Evolutionary conservation across 2,888 invertebrate genomes (phyloP).

Genomic region (Nomada lathburiana): DNA sequence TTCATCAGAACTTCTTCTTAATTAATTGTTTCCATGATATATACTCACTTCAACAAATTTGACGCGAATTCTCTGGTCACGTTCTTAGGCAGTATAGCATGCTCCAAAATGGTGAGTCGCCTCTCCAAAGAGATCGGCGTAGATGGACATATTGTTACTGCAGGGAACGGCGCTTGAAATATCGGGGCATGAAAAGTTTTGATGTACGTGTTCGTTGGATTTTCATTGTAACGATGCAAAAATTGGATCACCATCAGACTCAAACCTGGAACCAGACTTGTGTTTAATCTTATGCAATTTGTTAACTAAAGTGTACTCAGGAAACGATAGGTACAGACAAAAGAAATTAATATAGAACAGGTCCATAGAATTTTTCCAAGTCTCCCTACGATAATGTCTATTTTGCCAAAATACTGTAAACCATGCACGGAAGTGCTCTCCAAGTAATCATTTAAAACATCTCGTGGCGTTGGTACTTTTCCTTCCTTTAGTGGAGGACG

Average conservation of each 20-base stretch:
- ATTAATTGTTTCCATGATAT: not conserved
- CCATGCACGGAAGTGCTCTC: slow-evolving; percentile 64
- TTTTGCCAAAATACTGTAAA: slow-evolving; percentile 61
- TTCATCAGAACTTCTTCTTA: not conserved
- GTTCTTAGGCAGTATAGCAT: slow-evolving; percentile 61
- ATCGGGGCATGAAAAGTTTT: slow-evolving; percentile 77
- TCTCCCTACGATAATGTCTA: slow-evolving; percentile 29
- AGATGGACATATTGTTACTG: slow-evolving; percentile 82
- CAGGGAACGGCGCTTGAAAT: slow-evolving; percentile 80
- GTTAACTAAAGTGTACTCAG: no score
- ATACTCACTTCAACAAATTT: slow-evolving; percentile 57
- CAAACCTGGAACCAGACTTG: slow-evolving; percentile 70
- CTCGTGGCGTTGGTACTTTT: not conserved
- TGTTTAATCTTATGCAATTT: not conserved
- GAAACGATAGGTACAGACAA: slow-evolving; percentile 49
- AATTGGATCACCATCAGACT: slow-evolving; percentile 81
- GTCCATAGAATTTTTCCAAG: slow-evolving; percentile 62
- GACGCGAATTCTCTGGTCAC: slow-evolving; percentile 59
- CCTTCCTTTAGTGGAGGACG: not conserved
- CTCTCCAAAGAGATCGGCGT: slow-evolving; percentile 64
- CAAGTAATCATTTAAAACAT: slow-evolving; percentile 52
- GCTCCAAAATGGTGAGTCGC: slow-evolving; percentile 67
- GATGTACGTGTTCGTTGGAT: slow-evolving; percentile 81
- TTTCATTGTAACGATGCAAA: slow-evolving; percentile 78
- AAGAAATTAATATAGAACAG: slow-evolving; percentile 48